These are phyloP conservation scores for Nesogale talazaci DNA, from an alignment of 2,113 vertebrate genomes.

Conservation along the genomic window DNA sequence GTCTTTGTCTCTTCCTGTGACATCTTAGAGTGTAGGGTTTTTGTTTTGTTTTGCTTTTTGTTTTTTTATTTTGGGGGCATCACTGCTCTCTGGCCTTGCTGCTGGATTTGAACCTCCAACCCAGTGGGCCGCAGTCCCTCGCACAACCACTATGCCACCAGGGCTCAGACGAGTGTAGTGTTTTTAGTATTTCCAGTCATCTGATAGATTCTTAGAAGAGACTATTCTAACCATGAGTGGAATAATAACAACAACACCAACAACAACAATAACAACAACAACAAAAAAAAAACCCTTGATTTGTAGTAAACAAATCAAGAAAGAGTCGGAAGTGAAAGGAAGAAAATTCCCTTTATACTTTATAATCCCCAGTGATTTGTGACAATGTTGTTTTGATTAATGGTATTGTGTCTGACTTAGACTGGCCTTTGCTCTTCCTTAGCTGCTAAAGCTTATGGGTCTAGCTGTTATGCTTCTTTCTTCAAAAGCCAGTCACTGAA, in stretches of 20 bases:
- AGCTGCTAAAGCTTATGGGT: not conserved
- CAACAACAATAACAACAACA: too few species aligned
- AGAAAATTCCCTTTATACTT: slow-evolving; percentile 35
- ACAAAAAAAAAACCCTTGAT: slow-evolving; percentile 3
- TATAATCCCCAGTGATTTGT: slow-evolving; percentile 47
- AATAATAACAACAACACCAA: not conserved
- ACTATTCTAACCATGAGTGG: not conserved
- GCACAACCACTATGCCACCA: too few species aligned
- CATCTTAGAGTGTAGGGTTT: not conserved
- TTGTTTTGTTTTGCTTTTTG: too few species aligned
- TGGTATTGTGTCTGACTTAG: slow-evolving; percentile 44
- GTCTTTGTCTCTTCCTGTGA: slow-evolving; percentile 33
- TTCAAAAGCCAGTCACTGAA: slow-evolving; percentile 21
- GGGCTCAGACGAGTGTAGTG: not conserved
- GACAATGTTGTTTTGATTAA: slow-evolving; percentile 59
- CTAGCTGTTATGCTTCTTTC: not conserved
- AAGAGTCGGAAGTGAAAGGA: slow-evolving; percentile 48
- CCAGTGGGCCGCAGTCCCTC: too few species aligned
- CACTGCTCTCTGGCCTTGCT: too few species aligned
- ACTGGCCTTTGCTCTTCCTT: slow-evolving; percentile 41
- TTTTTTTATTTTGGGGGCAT: too few species aligned
- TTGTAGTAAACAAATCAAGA: slow-evolving; percentile 7
- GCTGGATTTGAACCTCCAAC: too few species aligned
- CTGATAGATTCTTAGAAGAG: slow-evolving; percentile 24
- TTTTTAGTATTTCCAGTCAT: slow-evolving; percentile 30